These are phyloP conservation scores for Perdita meconis DNA, from an alignment of 2,888 invertebrate species.

Conservation along the genomic window DNA sequence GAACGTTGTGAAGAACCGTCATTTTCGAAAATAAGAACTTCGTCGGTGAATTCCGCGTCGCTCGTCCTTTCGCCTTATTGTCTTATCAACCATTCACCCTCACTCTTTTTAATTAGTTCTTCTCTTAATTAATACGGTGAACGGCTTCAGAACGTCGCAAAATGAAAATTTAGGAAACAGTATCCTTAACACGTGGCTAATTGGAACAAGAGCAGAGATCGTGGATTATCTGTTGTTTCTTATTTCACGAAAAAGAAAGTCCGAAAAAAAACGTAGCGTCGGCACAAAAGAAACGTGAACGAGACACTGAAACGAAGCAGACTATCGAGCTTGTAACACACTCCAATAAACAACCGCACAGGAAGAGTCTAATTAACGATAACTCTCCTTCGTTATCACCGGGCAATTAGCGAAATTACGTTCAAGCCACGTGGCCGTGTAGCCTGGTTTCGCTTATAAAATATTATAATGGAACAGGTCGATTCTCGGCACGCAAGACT, in stretches of 20 bases:
- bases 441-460: slow-evolving; percentile 41
- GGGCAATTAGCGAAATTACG: slow-evolving; percentile 48
- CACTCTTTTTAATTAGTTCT: too few species aligned
- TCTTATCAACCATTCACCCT: background rate
- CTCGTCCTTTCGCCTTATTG: background rate
- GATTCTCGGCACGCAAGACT: slow-evolving; percentile 23
- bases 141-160: too few species aligned
- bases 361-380: slow-evolving; percentile 42
- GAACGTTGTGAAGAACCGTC: slow-evolving; percentile 19
- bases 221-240: too few species aligned
- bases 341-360: slow-evolving; percentile 18
- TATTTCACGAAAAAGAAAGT: background rate
- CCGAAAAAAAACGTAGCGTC: background rate
- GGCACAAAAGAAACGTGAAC: background rate
- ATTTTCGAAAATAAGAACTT: slow-evolving; percentile 20
- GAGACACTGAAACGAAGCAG: background rate
- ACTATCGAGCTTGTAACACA: background rate
- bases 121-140: too few species aligned
- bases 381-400: slow-evolving; percentile 41
- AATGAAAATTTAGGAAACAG: too few species aligned
- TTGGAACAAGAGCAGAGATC: too few species aligned
- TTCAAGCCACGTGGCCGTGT: slow-evolving; percentile 7
- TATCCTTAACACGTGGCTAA: too few species aligned
- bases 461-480: slow-evolving; percentile 32
- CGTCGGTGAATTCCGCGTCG: slow-evolving; percentile 1